Base-by-base conservation (phyloP, 2,797 vertebrate species). In the Anableps anableps region DNA sequence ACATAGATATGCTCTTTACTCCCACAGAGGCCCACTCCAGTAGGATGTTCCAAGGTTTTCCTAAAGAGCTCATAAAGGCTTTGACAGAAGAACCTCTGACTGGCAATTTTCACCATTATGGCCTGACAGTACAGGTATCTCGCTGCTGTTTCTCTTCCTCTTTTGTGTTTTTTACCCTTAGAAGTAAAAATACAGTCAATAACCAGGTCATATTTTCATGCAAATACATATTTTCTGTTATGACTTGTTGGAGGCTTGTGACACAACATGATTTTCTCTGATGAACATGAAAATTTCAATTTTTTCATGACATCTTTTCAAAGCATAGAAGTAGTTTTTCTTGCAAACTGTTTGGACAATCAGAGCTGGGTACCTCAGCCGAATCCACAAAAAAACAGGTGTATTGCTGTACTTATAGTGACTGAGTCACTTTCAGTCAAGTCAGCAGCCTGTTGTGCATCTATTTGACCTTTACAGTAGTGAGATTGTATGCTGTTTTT, bases 41-140 rank as follows among this genome's bases (percentile, higher is more conserved):
- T 58, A 91, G 80, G 77, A 95, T 96, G 94, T 96, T 97, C 76
- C 16, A 77, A 5, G 80, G 68, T 51, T 95, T 96, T 83, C 92
- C 95, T 4, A 17, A 62, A 0, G 82, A 95, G 4, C 78, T 97
- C n/a, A 86, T 95, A 64, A 92, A 82, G 75, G 93, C 94, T 73
- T 77, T 96, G 79, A 81, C 93, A 48, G 73, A 84, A 17, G 96
- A 97, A 83, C 91, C 96, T 11, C 90, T 97, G 34, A 96, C 96
- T 21, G 96, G 91, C 68, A 96, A 97, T 86, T 96, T 97, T 83
- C 96, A 97, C 83, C 79, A 93, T 81, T 97, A 86, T 80, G 96
- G 96, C 31, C 13, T 97, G 2, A 86, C 89, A 31, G 80, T 93
- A 11, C 34, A 95, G 94, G 96, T 97, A 85, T 68, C 11, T 14